Evolutionary conservation across 1,140 invertebrate species (phyloP).

Genomic region (Callitettix versicolor): DNA sequence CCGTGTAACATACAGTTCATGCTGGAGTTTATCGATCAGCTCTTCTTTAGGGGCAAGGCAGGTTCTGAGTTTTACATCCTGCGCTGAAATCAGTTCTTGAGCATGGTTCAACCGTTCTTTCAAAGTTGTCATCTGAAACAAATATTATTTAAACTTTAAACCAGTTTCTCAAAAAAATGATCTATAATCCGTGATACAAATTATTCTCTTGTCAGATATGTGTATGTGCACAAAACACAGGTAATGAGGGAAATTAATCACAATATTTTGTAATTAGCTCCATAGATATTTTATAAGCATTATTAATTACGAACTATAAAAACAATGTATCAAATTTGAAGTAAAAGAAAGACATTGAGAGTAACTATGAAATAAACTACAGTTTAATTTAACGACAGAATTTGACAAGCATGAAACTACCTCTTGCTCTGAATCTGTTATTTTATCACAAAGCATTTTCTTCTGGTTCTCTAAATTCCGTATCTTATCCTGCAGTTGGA

Average conservation of each 20-base stretch:
- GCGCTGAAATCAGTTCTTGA: constrained; percentile 35
- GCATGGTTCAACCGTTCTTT: constrained; percentile 36
- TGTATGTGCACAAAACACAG: no score
- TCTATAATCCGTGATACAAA: no score
- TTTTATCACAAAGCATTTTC: constrained; percentile 10
- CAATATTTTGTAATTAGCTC: no score
- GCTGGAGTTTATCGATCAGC: constrained; percentile 41
- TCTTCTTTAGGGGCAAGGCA: constrained; percentile 38
- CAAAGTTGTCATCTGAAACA: constrained; percentile 31
- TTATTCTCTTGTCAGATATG: no score
- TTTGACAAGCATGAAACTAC: no score
- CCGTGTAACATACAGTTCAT: constrained; percentile 40
- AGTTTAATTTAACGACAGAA: no score
- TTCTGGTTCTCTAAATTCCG: neutral
- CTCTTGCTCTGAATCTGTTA: constrained; percentile 42
- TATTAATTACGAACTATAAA: no score
- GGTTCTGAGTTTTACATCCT: constrained; percentile 42
- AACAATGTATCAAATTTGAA: no score
- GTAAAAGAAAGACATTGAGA: no score
- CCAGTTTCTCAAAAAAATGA: neutral
- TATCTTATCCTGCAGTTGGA: constrained; percentile 38
- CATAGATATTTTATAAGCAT: no score
- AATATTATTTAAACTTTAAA: constrained; percentile 3
- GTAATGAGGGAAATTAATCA: no score
- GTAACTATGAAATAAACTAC: no score